Evolutionary conservation across 2,888 invertebrate genomes (phyloP).

Genomic region (Balanococcus diminutus): DNA sequence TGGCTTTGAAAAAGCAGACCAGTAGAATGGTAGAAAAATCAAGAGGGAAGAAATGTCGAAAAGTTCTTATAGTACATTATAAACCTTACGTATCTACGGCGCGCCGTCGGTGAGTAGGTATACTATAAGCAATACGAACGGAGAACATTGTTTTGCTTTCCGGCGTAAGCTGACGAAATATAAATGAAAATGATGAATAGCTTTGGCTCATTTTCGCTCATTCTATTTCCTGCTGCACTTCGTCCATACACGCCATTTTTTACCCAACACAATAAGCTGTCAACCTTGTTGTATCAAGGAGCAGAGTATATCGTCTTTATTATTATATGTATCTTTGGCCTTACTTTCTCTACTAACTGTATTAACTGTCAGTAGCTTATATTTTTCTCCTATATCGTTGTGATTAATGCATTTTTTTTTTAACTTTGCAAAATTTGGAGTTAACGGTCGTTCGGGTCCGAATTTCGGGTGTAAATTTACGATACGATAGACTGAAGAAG

Average conservation of each 20-base stretch:
- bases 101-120: neutral
- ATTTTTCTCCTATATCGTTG: conserved; percentile 7
- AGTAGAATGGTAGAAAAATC: neutral
- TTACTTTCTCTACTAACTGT: conserved; percentile 1
- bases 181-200: conserved; percentile 41
- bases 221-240: conserved; percentile 9
- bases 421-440: neutral
- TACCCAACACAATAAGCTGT: conserved; percentile 37
- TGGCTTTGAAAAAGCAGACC: neutral
- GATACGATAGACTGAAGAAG: neutral
- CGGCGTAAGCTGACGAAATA: conserved; percentile 14
- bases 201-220: conserved; percentile 36
- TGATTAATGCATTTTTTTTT: conserved; percentile 27
- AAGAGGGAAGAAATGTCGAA: neutral
- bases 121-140: conserved; percentile 8
- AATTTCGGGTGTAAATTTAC: neutral
- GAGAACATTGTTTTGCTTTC: conserved; percentile 41
- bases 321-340: conserved; percentile 39
- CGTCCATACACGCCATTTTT: conserved; percentile 36
- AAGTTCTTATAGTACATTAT: neutral
- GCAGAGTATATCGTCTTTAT: conserved; percentile 36
- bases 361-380: conserved; percentile 41
- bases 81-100: neutral
- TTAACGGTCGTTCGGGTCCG: neutral
- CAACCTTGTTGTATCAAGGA: conserved; percentile 26